Conservation (phyloP, 2,797 vertebrate genomes). For the Picus viridis region DNA sequence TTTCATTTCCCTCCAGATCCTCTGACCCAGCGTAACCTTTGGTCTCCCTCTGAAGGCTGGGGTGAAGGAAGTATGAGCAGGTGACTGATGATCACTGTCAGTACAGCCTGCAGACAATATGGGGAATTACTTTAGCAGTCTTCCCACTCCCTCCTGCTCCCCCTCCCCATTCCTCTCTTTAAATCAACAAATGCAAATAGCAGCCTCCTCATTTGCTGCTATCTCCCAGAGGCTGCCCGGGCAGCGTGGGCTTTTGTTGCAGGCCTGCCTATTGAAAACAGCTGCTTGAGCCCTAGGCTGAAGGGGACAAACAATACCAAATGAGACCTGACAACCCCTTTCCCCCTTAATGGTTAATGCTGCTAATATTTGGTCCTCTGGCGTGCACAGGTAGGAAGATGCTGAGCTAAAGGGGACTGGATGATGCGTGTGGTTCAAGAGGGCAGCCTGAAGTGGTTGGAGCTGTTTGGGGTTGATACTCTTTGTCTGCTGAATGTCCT, state of each 20-base stretch:
- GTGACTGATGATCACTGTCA: constrained; percentile 91
- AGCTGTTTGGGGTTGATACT: constrained; percentile 52
- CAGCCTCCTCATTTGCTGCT: constrained; percentile 82
- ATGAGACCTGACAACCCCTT: constrained; percentile 21
- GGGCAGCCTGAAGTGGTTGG: constrained; percentile 28
- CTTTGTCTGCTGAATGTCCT: constrained; percentile 51
- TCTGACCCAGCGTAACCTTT: constrained; percentile 87
- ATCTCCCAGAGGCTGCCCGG: constrained; percentile 70
- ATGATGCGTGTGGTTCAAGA: constrained; percentile 24
- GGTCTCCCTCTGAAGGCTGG: constrained; percentile 71
- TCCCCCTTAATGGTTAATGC: constrained; percentile 50
- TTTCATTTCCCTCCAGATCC: constrained; percentile 81
- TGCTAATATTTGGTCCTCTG: constrained; percentile 56
- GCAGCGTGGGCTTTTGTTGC: constrained; percentile 82
- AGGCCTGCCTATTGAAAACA: constrained; percentile 66
- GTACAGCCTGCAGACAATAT: constrained; percentile 82
- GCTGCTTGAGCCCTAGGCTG: constrained; percentile 65
- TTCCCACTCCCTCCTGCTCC: constrained; percentile 36
- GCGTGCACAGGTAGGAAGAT: constrained; percentile 73
- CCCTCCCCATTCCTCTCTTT: constrained; percentile 57
- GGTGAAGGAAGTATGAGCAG: constrained; percentile 83
- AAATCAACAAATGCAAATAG: constrained; percentile 88
- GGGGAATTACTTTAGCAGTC: constrained; percentile 79
- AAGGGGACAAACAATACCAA: constrained; percentile 51
- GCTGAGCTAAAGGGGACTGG: constrained; percentile 30